These are phyloP conservation scores for Lepidotrigona ventralis DNA, from an alignment of 1,140 invertebrate genomes.

Conservation along the genomic window DNA sequence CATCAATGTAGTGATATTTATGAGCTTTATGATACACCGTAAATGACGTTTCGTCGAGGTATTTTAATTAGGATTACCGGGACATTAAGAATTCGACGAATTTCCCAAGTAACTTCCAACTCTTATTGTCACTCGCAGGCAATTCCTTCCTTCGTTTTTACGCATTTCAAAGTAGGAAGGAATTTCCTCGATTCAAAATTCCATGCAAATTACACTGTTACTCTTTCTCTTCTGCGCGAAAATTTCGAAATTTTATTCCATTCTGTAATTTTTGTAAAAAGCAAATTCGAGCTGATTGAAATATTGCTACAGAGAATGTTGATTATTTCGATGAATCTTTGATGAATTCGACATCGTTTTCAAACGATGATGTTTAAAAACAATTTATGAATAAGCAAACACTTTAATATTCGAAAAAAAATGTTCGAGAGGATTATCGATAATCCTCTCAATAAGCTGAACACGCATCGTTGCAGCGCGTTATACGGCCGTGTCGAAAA, in stretches of 20 bases:
- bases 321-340: neutral
- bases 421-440: neutral
- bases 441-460: neutral
- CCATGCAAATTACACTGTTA: too few relatives aligned
- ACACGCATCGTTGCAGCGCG: neutral
- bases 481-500: too few relatives aligned
- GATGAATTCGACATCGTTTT: neutral
- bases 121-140: conserved; percentile 20
- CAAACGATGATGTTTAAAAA: neutral
- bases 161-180: neutral
- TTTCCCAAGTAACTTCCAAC: conserved; percentile 2
- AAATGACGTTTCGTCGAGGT: conserved; percentile 41
- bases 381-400: neutral
- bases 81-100: conserved; percentile 12
- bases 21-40: conserved; percentile 29
- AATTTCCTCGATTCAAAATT: neutral
- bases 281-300: too few relatives aligned
- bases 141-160: neutral
- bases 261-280: too few relatives aligned
- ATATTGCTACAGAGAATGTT: too few relatives aligned
- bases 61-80: conserved; percentile 20
- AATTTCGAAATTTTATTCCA: neutral
- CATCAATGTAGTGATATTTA: conserved; percentile 3
- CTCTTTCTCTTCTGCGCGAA: neutral
- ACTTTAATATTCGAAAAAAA: neutral